Conservation (phyloP, 2,797 vertebrate species). For the Valencia hispanica region DNA sequence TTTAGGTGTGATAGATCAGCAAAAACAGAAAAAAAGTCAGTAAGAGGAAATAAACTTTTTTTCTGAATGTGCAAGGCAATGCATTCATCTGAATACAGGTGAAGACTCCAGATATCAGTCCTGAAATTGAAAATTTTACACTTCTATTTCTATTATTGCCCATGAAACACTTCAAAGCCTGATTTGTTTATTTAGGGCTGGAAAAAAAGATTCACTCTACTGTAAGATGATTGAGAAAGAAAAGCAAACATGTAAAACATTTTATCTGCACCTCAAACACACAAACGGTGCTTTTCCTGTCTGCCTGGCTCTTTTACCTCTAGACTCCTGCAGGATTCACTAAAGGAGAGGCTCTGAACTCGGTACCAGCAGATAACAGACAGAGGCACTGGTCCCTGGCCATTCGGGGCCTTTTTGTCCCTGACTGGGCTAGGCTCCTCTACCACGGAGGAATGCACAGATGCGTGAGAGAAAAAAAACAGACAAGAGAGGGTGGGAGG, state of each 20-base stretch:
- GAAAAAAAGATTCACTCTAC: neutral
- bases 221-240: neutral
- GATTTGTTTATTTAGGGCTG: neutral
- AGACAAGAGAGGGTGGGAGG: constrained; percentile 67
- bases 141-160: neutral
- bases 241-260: constrained; percentile 1
- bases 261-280: constrained; percentile 9
- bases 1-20: neutral
- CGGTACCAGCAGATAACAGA: constrained; percentile 89
- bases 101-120: neutral
- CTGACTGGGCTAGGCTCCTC: constrained; percentile 87
- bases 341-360: constrained; percentile 88
- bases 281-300: constrained; percentile 59
- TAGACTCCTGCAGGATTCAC: constrained; percentile 87
- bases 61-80: neutral
- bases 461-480: constrained; percentile 68
- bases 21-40: too few relatives aligned
- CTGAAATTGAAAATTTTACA: neutral
- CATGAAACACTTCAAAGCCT: neutral
- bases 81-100: neutral
- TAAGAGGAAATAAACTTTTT: neutral
- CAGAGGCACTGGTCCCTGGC: constrained; percentile 86
- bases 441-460: constrained; percentile 78
- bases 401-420: constrained; percentile 85
- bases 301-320: constrained; percentile 86